Evolutionary conservation across 2,888 invertebrate species (phyloP).

Genomic region (Melanotus villosus): DNA sequence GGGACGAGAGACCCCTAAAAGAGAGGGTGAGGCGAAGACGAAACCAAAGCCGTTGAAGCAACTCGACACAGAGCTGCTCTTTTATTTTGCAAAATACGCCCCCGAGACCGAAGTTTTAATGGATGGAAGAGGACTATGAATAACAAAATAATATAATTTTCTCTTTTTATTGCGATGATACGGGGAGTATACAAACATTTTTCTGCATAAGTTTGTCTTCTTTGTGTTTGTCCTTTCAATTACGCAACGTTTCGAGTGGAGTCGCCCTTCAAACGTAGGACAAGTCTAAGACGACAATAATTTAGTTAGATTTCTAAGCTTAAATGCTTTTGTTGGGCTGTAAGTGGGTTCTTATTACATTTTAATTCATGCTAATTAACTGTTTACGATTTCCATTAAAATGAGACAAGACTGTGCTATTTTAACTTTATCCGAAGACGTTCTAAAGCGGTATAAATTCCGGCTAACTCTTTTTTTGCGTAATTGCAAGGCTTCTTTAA

Average conservation of each 20-base stretch:
- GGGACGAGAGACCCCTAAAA: conserved; percentile 44
- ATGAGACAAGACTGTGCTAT: neutral
- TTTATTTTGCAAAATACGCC: conserved; percentile 63
- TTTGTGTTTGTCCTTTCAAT: conserved; percentile 36
- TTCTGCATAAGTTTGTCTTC: conserved; percentile 20
- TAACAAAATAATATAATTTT: conserved; percentile 64
- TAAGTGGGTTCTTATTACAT: neutral
- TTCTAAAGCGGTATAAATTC: too few species aligned
- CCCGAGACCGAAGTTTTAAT: conserved; percentile 63
- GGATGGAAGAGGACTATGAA: conserved; percentile 62
- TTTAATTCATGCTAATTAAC: conserved; percentile 18
- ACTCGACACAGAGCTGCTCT: conserved; percentile 52
- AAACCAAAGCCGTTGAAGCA: conserved; percentile 42
- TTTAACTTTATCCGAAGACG: too few species aligned
- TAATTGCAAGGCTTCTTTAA: too few species aligned
- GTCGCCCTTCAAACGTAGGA: neutral
- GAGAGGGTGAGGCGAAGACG: conserved; percentile 42
- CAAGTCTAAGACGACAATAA: neutral
- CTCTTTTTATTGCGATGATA: conserved; percentile 55
- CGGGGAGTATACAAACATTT: conserved; percentile 33
- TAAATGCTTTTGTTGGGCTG: conserved; percentile 3
- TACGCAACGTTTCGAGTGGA: conserved; percentile 21
- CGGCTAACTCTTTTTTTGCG: too few species aligned
- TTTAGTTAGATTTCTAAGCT: conserved; percentile 1
- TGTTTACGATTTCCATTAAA: conserved; percentile 12